phyloP scores from a whole-genome alignment of 2,797 vertebrate genomes.

The Pteronotus mesoamericanus region DNA sequence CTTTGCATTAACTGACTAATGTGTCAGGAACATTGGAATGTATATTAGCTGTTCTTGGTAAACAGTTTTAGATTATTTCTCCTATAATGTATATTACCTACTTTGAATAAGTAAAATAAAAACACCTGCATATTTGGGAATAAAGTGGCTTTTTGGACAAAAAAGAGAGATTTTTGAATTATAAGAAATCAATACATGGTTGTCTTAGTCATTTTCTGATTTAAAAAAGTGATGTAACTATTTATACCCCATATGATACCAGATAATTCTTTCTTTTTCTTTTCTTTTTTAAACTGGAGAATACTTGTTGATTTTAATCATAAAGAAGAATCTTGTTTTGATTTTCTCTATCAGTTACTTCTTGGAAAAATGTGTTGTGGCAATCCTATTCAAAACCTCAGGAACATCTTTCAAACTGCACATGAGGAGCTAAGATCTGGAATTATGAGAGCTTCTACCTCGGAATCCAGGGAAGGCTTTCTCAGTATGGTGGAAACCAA shows the following conservation, averaged over 20 bases:
- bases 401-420: neutral
- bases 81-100: neutral
- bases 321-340: conserved; percentile 20
- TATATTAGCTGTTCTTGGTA: neutral
- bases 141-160: neutral
- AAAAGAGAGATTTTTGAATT: conserved; percentile 33
- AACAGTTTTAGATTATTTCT: neutral
- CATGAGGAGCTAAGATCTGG: neutral
- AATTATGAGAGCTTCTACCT: neutral
- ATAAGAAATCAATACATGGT: neutral
- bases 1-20: conserved; percentile 57
- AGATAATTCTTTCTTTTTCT: neutral
- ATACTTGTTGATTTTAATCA: conserved; percentile 8
- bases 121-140: neutral
- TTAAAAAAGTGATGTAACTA: neutral
- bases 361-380: neutral
- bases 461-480: neutral
- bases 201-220: conserved; percentile 23
- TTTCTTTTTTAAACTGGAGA: neutral
- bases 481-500: neutral
- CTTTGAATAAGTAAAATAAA: conserved; percentile 4
- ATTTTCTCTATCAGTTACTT: conserved; percentile 29
- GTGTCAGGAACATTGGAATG: neutral
- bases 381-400: neutral
- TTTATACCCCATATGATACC: neutral